phyloP scores from a whole-genome alignment of 2,888 invertebrate species.

The Meteorus cinctellus region DNA sequence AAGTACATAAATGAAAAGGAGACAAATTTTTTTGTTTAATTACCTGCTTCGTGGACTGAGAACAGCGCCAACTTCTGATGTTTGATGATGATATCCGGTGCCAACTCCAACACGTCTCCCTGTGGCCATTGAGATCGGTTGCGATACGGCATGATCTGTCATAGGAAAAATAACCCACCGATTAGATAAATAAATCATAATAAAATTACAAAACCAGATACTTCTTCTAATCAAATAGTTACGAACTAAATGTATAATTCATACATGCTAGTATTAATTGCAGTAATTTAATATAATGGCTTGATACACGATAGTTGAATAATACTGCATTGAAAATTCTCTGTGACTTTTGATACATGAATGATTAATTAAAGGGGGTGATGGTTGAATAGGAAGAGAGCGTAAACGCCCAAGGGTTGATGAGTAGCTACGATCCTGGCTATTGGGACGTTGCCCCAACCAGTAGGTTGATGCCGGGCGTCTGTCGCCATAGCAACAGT shows the following conservation, averaged over 20 bases:
- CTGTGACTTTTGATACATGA: neutral
- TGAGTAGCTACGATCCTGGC: conserved; percentile 69
- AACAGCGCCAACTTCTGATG: conserved; percentile 71
- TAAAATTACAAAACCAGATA: neutral
- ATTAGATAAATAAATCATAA: neutral
- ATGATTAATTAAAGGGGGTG: conserved; percentile 20
- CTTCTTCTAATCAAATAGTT: neutral
- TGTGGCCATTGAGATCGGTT: conserved; percentile 85
- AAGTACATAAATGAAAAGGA: neutral
- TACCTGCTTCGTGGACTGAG: conserved; percentile 72
- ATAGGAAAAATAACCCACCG: conserved; percentile 54
- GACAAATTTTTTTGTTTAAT: neutral
- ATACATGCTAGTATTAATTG: neutral
- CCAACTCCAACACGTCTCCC: conserved; percentile 80
- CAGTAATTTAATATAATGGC: neutral
- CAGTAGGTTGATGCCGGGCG: conserved; percentile 71
- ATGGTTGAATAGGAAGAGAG: conserved; percentile 37
- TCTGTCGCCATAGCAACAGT: conserved; percentile 75
- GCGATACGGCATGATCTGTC: conserved; percentile 81
- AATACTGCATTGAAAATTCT: neutral
- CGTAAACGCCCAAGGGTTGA: conserved; percentile 51
- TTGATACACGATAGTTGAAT: neutral
- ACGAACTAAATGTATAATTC: neutral
- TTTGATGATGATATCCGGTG: conserved; percentile 73
- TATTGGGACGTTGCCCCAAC: conserved; percentile 74